Evolutionary conservation across 2,888 invertebrate species (phyloP), one percentile per base, ranked within the genome.

Genomic region (Elgonia sp.): DNA sequence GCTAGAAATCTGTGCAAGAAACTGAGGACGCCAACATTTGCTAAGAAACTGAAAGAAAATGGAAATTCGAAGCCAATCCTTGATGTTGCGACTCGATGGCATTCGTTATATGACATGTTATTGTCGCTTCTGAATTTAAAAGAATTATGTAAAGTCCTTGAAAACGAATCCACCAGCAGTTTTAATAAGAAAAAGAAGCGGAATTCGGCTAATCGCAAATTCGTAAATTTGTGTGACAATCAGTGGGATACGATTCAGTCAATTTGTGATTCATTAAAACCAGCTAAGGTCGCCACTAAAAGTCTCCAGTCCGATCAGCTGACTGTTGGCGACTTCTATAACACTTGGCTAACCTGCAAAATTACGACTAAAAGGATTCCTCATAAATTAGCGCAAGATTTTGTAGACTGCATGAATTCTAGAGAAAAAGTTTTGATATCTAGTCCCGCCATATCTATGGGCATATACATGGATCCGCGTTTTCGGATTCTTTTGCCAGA

Each of bases 21-120:
- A n/a, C n/a, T 53, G n/a, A 14, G 53, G 7, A 53, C 53, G n/a
- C 53, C 53, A n/a, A 53, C 53, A 53, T 53, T 53, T 53, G n/a
- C 14, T 8, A 53, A 53, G n/a, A 53, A n/a, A 16, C 7, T 53
- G 7, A n/a, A 53, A n/a, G 53, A 53, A 53, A 16, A 16, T 53
- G n/a, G n/a, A n/a, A 14, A 53, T n/a, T n/a, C 14, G 14, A 53
- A 53, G n/a, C 53, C n/a, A 16, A 14, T 16, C 7, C n/a, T 53
- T 7, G 53, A 53, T n/a, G 53, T 53, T 7, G 16, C n/a, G 14
- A 53, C 53, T n/a, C 14, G 53, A 53, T 53, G n/a, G 53, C 53
- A 53, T n/a, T 53, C 53, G 14, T 2, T n/a, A n/a, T n/a, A 53
- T 53, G 53, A 53, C n/a, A 53, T n/a, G 53, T n/a, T 53, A 8